Percentiles rank a stretch among this genome's conserved stretches.
phyloP scores from a whole-genome alignment of 1,140 invertebrate genomes.

The Daktulosphaira vitifoliae region DNA sequence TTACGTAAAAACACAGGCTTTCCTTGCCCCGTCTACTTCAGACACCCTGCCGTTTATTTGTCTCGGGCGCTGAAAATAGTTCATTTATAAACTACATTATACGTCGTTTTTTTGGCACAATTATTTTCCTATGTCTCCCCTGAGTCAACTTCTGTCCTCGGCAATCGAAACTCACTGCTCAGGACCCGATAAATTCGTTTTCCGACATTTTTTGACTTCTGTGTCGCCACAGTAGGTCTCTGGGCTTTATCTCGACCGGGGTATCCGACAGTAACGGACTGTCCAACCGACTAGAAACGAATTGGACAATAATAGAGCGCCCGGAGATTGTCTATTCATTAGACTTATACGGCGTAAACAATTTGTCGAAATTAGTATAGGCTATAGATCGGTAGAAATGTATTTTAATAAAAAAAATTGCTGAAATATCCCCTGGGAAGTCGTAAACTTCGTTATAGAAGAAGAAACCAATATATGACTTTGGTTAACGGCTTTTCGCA shows the following conservation, averaged over 20 bases:
- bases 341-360: slow-evolving; percentile 15
- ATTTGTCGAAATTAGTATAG: slow-evolving; percentile 25
- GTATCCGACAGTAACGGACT: slow-evolving; percentile 29
- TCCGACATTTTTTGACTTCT: slow-evolving; percentile 25
- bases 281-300: slow-evolving; percentile 27
- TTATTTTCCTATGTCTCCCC: too few relatives aligned
- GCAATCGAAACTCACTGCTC: too few relatives aligned
- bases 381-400: too few relatives aligned
- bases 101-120: too few relatives aligned
- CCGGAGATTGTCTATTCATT: slow-evolving; percentile 26
- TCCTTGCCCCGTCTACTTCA: not conserved
- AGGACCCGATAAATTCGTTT: too few relatives aligned
- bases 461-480: too few relatives aligned
- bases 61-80: not conserved
- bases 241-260: slow-evolving; percentile 11
- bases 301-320: slow-evolving; percentile 31
- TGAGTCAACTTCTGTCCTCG: too few relatives aligned
- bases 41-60: slow-evolving; percentile 29
- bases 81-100: not conserved
- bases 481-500: too few relatives aligned
- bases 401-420: too few relatives aligned
- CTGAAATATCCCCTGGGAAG: too few relatives aligned
- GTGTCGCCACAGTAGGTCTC: slow-evolving; percentile 5
- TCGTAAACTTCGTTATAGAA: too few relatives aligned
- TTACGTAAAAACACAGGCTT: slow-evolving; percentile 30